Conservation (phyloP, 2,888 invertebrate species). For the Kryphioiulus occultus region DNA sequence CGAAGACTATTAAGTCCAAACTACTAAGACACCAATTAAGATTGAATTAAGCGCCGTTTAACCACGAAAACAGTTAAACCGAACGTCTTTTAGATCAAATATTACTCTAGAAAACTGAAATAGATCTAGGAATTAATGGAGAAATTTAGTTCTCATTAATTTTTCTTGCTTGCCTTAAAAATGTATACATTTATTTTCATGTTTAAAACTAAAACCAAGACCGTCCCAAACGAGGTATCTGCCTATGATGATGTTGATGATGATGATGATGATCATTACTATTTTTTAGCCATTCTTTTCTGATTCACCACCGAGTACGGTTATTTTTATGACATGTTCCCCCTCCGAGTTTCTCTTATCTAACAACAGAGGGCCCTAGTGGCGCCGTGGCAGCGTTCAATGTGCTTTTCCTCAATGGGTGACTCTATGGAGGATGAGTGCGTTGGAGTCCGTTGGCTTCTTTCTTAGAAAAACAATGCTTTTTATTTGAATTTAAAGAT, state of each 20-base stretch:
- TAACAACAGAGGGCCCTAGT: background rate
- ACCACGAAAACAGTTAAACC: background rate
- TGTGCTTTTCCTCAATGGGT: conserved; percentile 1
- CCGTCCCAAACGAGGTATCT: conserved; percentile 32
- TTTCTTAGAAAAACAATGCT: conserved; percentile 18
- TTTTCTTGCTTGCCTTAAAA: conserved; percentile 37
- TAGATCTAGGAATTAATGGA: conserved; percentile 12
- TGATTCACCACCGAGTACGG: background rate
- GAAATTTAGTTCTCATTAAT: conserved; percentile 33
- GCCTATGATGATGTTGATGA: conserved; percentile 23
- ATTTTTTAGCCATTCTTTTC: background rate
- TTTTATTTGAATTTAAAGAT: conserved; percentile 21
- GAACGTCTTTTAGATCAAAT: background rate
- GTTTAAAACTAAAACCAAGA: background rate
- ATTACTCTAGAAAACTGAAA: background rate
- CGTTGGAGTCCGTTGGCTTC: conserved; percentile 9
- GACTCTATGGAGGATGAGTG: background rate
- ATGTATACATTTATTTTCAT: background rate
- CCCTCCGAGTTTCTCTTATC: background rate
- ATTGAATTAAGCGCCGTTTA: background rate
- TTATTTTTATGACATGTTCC: conserved; percentile 31
- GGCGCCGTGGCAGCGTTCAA: conserved; percentile 13
- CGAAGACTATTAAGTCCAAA: too few relatives aligned
- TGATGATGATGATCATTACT: background rate
- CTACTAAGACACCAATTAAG: too few relatives aligned